These are phyloP conservation scores for Chaetorhynchus papuensis DNA, from an alignment of 2,113 vertebrate genomes.

Conservation along the genomic window DNA sequence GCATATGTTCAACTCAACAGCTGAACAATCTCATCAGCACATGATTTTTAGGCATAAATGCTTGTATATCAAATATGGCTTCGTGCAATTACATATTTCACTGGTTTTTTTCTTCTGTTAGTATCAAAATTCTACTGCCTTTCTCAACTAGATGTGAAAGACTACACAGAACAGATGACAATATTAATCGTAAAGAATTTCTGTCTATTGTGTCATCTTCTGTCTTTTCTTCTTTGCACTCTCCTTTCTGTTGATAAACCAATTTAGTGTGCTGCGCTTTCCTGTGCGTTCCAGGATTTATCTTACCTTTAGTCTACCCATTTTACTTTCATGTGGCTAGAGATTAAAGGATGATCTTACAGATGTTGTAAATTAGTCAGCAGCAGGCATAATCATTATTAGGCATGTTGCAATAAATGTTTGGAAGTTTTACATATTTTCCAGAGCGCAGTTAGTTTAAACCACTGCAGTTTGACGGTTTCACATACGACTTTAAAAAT, in stretches of 20 bases:
- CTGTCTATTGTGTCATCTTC: background rate
- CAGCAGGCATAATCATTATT: conserved; percentile 70
- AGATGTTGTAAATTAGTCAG: conserved; percentile 76
- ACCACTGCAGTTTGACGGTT: conserved; percentile 61
- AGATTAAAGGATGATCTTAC: conserved; percentile 75
- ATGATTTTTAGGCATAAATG: conserved; percentile 71
- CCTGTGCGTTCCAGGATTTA: conserved; percentile 48
- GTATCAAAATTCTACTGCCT: background rate
- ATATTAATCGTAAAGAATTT: background rate
- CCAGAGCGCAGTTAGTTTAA: conserved; percentile 68
- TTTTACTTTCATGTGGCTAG: conserved; percentile 64
- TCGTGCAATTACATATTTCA: conserved; percentile 39
- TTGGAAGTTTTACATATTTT: conserved; percentile 71
- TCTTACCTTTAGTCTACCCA: conserved; percentile 55
- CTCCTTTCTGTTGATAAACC: conserved; percentile 42
- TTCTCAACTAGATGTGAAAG: background rate
- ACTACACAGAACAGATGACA: background rate
- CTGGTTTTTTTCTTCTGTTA: background rate
- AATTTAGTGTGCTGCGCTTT: conserved; percentile 29
- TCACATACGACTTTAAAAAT: conserved; percentile 60
- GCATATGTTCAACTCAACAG: conserved; percentile 73
- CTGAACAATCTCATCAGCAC: conserved; percentile 70
- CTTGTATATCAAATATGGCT: conserved; percentile 32
- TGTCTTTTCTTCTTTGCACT: background rate
- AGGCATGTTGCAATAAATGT: conserved; percentile 68